Evolutionary conservation across 2,113 vertebrate species (phyloP).

Genomic region (Phalacrocorax aristotelis): DNA sequence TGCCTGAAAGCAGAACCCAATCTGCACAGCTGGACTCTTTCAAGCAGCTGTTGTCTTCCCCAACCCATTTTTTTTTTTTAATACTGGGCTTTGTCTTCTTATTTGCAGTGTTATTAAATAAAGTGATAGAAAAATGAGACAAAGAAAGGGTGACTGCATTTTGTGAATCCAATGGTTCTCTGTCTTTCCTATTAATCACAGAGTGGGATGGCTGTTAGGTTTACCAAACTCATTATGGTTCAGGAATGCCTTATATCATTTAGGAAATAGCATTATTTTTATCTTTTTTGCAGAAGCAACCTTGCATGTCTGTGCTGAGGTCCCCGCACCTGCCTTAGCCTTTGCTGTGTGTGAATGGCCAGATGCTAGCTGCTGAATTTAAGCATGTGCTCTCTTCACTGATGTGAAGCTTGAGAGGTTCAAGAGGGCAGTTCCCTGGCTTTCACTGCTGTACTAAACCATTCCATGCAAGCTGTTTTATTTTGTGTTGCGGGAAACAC

Average conservation of each 20-base stretch:
- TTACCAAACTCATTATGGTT: not conserved
- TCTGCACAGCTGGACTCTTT: constrained; percentile 23
- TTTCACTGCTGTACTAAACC: not conserved
- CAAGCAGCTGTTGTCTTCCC: not conserved
- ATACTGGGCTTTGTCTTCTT: not conserved
- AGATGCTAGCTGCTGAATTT: not conserved
- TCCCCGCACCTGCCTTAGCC: not conserved
- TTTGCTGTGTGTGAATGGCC: not conserved
- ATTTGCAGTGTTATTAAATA: not conserved
- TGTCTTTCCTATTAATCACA: not conserved
- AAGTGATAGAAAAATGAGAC: not conserved
- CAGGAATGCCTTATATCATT: not conserved
- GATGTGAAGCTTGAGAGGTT: not conserved
- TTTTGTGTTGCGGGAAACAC: not conserved
- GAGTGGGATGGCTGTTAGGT: not conserved
- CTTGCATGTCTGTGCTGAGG: not conserved
- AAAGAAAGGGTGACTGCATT: not conserved
- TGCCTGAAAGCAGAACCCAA: constrained; percentile 3
- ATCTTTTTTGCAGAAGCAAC: not conserved
- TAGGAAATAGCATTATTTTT: not conserved
- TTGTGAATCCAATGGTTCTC: not conserved
- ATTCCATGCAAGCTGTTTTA: not conserved
- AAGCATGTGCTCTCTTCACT: not conserved
- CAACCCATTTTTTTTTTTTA: not conserved
- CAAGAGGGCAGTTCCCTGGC: not conserved